Conservation (phyloP, 2,888 invertebrate species). For the Drosophila diplacantha region DNA sequence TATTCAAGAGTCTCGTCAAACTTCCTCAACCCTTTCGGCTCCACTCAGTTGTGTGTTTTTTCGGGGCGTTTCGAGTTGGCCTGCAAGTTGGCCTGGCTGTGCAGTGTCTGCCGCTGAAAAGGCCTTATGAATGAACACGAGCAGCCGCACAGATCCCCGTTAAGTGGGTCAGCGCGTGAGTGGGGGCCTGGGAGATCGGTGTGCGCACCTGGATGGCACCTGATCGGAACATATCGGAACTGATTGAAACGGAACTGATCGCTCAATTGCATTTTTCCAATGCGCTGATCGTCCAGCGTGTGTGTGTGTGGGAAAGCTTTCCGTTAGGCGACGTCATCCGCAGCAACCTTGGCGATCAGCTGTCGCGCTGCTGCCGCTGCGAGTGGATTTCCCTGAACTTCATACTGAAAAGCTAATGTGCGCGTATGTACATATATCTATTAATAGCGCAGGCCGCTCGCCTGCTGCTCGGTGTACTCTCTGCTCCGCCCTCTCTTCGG, state of each 20-base stretch:
- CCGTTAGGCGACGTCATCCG: slow-evolving; percentile 58
- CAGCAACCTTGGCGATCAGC: slow-evolving; percentile 64
- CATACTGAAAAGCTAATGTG: slow-evolving; percentile 61
- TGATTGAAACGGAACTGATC: slow-evolving; percentile 16
- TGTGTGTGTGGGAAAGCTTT: slow-evolving; percentile 53
- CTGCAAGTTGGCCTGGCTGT: slow-evolving; percentile 4
- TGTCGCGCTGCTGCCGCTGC: slow-evolving; percentile 47
- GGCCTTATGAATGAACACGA: slow-evolving; percentile 34
- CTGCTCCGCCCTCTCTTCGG: slow-evolving; percentile 11
- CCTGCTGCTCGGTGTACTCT: slow-evolving; percentile 7
- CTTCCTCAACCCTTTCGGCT: neutral
- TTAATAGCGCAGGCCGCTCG: slow-evolving; percentile 61
- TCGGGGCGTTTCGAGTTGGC: slow-evolving; percentile 20
- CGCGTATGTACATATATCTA: slow-evolving; percentile 56
- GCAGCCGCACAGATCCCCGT: slow-evolving; percentile 15
- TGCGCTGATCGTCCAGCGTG: slow-evolving; percentile 36
- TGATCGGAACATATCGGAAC: slow-evolving; percentile 6
- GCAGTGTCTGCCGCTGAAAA: slow-evolving; percentile 23
- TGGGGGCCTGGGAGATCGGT: slow-evolving; percentile 41
- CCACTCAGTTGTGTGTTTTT: neutral
- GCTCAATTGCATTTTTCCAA: slow-evolving; percentile 61
- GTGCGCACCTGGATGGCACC: slow-evolving; percentile 16
- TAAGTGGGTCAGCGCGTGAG: slow-evolving; percentile 62
- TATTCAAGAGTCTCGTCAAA: neutral
- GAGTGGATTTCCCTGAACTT: slow-evolving; percentile 76